Base-by-base conservation (phyloP, 2,888 invertebrate genomes). In the Neria commutata region DNA sequence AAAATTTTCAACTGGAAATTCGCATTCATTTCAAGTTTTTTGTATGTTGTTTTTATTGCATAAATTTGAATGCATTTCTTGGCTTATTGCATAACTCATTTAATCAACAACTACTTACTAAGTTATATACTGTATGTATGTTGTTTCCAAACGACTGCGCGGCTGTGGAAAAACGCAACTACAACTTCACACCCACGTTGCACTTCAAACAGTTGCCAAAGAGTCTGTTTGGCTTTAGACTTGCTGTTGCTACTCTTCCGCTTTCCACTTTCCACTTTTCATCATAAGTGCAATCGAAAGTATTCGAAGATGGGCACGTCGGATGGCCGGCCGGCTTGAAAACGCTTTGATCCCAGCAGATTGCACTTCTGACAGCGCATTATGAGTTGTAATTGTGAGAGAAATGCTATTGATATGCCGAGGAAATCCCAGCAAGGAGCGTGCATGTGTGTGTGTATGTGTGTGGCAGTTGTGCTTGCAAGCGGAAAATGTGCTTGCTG, bases 151-250 rank as follows among this genome's bases (percentile, higher is more conserved):
- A n/a, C n/a, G n/a, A n/a, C n/a, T n/a, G n/a, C n/a, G n/a, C n/a
- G n/a, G n/a, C n/a, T n/a, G n/a, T n/a, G n/a, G n/a, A 29, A 8
- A 29, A 29, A 29, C 29, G 11, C 6, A 29, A 29, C 29, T 11
- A 11, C 29, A 29, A 49, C 5, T 49, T 49, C 49, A n/a, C 49
- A 49, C 49, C 29, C 33, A 29, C 24, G 19, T 62, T 72, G 71
- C 72, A 75, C 72, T 72, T 75, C 75, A 75, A 74, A 74, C 71
- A 74, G 75, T 74, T 73, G 72, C 72, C 72, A 74, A 75, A 56
- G 74, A 65, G 72, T 73, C 72, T 73, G 72, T 75, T 75, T 74
- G 75, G 70, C 71, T 74, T 73, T 71, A 72, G 75, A 75, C 74
- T 64, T 63, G 67, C 53, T 23, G 33, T 49, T 10, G 75, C 64